Evolutionary conservation across 2,797 vertebrate genomes (phyloP), one percentile per base, ranked within the genome.

Genomic region (Thaleichthys pacificus): DNA sequence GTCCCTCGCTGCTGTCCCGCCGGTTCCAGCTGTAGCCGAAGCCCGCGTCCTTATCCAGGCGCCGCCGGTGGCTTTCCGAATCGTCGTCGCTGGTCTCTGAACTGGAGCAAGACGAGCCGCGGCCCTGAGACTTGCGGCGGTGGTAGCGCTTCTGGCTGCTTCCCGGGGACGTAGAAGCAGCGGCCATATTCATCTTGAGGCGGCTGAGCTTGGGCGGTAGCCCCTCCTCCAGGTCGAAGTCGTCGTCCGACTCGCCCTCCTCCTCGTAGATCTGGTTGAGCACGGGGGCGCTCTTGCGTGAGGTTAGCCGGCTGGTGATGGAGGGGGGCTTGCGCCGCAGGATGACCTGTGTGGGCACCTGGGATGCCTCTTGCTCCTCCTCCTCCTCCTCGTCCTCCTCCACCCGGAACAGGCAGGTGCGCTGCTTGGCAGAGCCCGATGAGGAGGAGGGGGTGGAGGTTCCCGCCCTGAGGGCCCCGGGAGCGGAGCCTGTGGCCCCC

Each of bases 181-280:
- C 69, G 0, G 94, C 92, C 1, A 98, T 96, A 78, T 96, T 97
- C 97, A 98, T 98, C 86, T 96, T 97, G 81, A 99, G 92, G 24
- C 97, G 90, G 89, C 97, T 98, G 77, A 99, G 93, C 81, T 99
- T 99, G 14, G 97, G 97, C 0, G 97, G 97, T 66, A 99, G 91
- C 66, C 96, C 96, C 88, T 98, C 96, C 0, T 97, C 96, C 95
- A 95, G 93, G 90, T 97, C 96, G 0, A 97, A 96, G 84, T 99
- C 97, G 0, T 99, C 97, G 0, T 99, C 97, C 0, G 97, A 99
- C 85, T 99, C 97, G 0, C 97, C 97, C 83, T 99, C 97, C 87
- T 99, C 97, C 86, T 99, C 97, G 0, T 96, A 99, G 88, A 99
- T 99, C 86, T 99, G 97, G 85, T 99, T 99, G 76, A 99, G 96